Conservation (phyloP, 2,797 vertebrate species). For the Momotus momota region DNA sequence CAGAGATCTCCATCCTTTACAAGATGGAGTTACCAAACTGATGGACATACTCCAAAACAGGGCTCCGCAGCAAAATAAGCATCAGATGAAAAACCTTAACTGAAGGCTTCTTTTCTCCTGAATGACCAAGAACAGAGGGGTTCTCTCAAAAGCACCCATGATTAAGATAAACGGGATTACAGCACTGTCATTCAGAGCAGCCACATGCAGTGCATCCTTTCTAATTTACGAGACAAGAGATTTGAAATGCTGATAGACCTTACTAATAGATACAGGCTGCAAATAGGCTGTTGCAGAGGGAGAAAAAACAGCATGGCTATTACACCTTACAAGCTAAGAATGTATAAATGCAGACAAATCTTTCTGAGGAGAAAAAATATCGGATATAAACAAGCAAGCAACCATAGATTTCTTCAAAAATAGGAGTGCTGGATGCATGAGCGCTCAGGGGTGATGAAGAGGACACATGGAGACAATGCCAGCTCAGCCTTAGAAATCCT, state of each 20-base stretch:
- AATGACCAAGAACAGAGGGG: constrained; percentile 1
- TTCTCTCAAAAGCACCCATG: constrained; percentile 28
- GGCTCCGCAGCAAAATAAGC: not conserved
- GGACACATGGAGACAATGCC: not conserved
- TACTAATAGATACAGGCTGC: constrained; percentile 1
- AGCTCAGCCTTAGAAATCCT: constrained; percentile 41
- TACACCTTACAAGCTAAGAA: not conserved
- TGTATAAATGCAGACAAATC: not conserved
- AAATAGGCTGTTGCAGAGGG: not conserved
- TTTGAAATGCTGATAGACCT: constrained; percentile 39
- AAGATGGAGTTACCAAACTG: constrained; percentile 23
- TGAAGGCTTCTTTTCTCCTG: constrained; percentile 24
- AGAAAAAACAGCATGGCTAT: not conserved
- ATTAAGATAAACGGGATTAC: constrained; percentile 28
- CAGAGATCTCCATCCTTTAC: constrained; percentile 44
- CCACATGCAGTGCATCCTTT: constrained; percentile 38
- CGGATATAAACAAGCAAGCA: not conserved
- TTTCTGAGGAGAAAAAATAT: not conserved
- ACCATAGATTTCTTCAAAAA: not conserved
- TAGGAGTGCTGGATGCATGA: not conserved
- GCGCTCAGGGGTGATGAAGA: not conserved
- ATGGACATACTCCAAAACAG: constrained; percentile 42
- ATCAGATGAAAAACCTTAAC: constrained; percentile 5
- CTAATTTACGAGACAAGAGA: constrained; percentile 35
- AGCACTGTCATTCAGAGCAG: constrained; percentile 30